phyloP scores from a whole-genome alignment of 1,140 invertebrate species.

The Harlomillsia oculata region DNA sequence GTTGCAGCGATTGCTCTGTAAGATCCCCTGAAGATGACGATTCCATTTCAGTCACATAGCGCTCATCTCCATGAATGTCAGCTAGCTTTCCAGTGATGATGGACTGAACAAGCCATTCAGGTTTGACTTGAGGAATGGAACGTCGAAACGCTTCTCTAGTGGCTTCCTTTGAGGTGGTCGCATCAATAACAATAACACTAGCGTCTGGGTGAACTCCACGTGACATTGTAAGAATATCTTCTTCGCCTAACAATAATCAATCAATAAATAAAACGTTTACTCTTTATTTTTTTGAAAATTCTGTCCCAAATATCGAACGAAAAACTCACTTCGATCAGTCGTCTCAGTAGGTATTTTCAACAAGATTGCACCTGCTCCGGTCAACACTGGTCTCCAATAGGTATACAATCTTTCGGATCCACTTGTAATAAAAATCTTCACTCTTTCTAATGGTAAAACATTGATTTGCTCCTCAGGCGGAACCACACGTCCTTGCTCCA shows the following conservation, averaged over 20 bases:
- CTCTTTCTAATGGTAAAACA: conserved; percentile 31
- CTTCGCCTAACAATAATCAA: no score
- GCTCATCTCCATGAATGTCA: conserved; percentile 22
- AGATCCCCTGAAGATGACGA: no score
- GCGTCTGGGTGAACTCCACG: conserved; percentile 19
- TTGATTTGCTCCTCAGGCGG: conserved; percentile 18
- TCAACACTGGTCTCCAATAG: conserved; percentile 34
- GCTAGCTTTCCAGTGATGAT: conserved; percentile 29
- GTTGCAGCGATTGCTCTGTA: no score
- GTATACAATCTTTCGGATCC: conserved; percentile 29
- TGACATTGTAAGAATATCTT: no score
- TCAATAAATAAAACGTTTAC: no score
- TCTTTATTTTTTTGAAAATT: no score
- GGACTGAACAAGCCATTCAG: conserved; percentile 34
- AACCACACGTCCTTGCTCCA: conserved; percentile 24
- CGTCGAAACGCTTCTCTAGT: conserved; percentile 1
- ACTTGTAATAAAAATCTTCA: conserved; percentile 27
- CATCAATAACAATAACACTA: conserved; percentile 27
- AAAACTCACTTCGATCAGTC: conserved; percentile 20
- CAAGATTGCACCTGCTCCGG: conserved; percentile 25
- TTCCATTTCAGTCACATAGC: no score
- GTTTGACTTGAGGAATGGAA: conserved; percentile 27
- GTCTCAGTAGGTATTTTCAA: no score
- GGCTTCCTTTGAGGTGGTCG: conserved; percentile 8
- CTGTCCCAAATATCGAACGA: background rate